These are phyloP conservation scores for Astatotilapia flaviijosephi DNA, from an alignment of 2,113 vertebrate genomes.

Conservation along the genomic window DNA sequence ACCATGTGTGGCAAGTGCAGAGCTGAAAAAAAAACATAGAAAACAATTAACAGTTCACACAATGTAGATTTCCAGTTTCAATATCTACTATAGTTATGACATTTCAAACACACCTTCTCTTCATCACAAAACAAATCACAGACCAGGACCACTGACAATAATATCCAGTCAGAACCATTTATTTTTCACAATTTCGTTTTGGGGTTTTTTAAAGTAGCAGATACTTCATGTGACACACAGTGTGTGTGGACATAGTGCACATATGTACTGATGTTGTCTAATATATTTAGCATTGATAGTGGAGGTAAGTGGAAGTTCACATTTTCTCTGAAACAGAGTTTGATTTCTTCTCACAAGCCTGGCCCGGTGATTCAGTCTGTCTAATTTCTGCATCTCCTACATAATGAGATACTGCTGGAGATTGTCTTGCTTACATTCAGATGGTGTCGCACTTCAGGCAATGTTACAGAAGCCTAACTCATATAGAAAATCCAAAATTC, in stretches of 20 bases:
- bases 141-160: too few species aligned
- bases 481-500: background rate
- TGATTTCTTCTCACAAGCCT: background rate
- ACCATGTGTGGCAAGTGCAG: background rate
- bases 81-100: background rate
- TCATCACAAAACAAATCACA: background rate
- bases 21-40: background rate
- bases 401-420: background rate
- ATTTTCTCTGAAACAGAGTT: background rate
- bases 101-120: background rate
- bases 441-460: background rate
- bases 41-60: background rate
- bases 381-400: background rate
- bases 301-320: background rate
- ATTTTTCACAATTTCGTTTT: background rate
- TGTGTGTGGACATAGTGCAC: background rate
- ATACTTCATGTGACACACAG: background rate
- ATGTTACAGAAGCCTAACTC: background rate
- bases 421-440: constrained; percentile 11
- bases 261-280: background rate
- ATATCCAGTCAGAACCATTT: background rate
- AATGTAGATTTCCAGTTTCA: background rate
- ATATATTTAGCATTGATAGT: background rate
- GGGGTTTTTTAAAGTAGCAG: background rate
- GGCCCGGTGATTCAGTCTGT: background rate